Percentiles rank a stretch among this genome's conserved stretches.
These are phyloP conservation scores for Tonatia bakeri DNA, from an alignment of 2,113 vertebrate species.

Conservation along the genomic window DNA sequence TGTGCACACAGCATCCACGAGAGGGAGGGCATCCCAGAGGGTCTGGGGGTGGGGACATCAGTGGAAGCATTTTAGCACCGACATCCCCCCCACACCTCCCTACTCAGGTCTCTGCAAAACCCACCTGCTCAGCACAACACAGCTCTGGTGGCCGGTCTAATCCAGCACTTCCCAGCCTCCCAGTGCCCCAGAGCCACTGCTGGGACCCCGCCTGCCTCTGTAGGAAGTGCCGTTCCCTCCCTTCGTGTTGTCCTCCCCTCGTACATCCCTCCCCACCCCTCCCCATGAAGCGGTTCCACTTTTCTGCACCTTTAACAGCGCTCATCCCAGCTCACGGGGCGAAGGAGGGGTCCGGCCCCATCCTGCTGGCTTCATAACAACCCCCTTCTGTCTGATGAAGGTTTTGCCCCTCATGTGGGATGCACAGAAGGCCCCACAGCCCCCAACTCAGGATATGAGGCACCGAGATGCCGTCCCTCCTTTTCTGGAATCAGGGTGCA, in stretches of 20 bases:
- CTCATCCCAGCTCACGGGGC: background rate
- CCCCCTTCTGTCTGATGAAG: background rate
- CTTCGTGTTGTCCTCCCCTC: background rate
- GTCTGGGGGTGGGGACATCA: too few species aligned
- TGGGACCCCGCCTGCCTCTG: background rate
- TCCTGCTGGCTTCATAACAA: background rate
- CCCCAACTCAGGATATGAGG: rapidly evolving
- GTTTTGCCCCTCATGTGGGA: background rate
- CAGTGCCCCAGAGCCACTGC: background rate
- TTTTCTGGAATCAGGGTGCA: background rate
- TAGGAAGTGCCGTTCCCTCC: background rate
- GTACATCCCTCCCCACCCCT: background rate
- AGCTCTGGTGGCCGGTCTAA: background rate
- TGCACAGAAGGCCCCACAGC: background rate
- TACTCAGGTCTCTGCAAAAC: background rate
- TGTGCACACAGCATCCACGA: background rate
- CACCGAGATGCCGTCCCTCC: background rate
- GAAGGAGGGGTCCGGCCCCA: background rate
- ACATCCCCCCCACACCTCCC: background rate
- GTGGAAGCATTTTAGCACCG: background rate
- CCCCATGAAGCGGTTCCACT: background rate
- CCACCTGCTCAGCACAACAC: background rate
- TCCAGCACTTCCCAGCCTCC: background rate
- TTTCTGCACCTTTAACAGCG: background rate
- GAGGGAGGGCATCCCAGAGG: background rate